Conservation (phyloP, 1,140 invertebrate genomes). For the Chymomyza costata region DNA sequence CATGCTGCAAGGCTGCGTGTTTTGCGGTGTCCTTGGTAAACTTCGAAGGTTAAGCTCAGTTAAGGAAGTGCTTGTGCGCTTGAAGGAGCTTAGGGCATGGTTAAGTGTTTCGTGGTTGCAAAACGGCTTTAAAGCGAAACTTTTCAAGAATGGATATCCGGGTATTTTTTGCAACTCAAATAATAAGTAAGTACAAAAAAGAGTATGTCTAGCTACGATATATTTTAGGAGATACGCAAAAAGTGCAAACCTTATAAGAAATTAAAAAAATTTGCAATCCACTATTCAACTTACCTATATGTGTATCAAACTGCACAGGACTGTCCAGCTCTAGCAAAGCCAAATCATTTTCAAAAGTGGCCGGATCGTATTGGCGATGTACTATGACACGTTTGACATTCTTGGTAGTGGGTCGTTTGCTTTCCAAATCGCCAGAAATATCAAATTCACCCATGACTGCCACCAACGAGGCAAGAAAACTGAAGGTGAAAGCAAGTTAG, state of each 20-base stretch:
- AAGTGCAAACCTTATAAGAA: background rate
- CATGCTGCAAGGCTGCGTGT: too few species aligned
- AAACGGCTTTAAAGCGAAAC: too few species aligned
- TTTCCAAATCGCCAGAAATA: slow-evolving; percentile 88
- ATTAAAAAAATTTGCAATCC: background rate
- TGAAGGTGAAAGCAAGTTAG: slow-evolving; percentile 57
- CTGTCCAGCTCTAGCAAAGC: slow-evolving; percentile 89
- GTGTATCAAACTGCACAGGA: slow-evolving; percentile 88
- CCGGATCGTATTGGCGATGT: slow-evolving; percentile 90
- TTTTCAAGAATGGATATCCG: too few species aligned
- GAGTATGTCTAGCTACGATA: too few species aligned
- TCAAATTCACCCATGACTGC: slow-evolving; percentile 94
- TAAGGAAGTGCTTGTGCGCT: too few species aligned
- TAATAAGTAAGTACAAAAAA: too few species aligned
- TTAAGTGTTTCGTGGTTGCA: too few species aligned
- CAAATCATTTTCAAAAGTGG: slow-evolving; percentile 93
- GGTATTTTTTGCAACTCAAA: too few species aligned
- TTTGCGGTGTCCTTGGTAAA: too few species aligned
- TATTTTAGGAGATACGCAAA: background rate
- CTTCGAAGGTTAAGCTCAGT: too few species aligned
- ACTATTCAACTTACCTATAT: slow-evolving; percentile 86
- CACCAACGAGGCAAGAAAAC: slow-evolving; percentile 91
- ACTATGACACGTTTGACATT: slow-evolving; percentile 92
- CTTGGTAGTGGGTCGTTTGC: slow-evolving; percentile 84
- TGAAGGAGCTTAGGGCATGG: too few species aligned